Base-by-base conservation (phyloP, 2,113 vertebrate species). In the Montifringilla adamsi region DNA sequence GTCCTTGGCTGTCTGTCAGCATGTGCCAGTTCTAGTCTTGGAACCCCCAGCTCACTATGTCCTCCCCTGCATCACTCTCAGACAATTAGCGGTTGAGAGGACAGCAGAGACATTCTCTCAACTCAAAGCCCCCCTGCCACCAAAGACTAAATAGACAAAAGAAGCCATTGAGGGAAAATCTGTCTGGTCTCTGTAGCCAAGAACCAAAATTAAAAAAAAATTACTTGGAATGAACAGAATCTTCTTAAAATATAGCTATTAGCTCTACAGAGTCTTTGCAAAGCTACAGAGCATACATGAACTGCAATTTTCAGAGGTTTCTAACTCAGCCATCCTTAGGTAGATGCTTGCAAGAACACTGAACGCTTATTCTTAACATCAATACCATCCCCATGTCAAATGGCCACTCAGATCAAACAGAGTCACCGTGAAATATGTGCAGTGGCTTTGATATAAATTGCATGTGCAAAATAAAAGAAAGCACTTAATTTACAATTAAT, bases 161-260 rank as follows among this genome's bases (percentile, higher is more conserved):
- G 72, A 58, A 86, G 26, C 63, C 62, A 89, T 74, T 95, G 84
- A 90, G 13, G 37, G 43, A 72, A 94, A 94, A 90, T 83, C 35
- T 17, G 11, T 86, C 85, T 31, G 33, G 50, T 37, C 64, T 26
- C 46, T 66, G 46, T 87, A 87, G 62, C 23, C 64, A 93, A 93
- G 49, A 73, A 74, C 13, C 9, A 76, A 68, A 87, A 52, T 46
- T 13, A 15, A 23, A 77, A 44, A 66, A 58, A 27, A 50, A 35
- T 6, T 3, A 43, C 46, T 86, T 76, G 59, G 59, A 86, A 86
- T 66, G 35, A 92, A 74, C 31, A 92, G 53, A 84, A 37, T 90
- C 69, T 87, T 78, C 72, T 73, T 50, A 58, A 73, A 81, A 74
- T 69, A 56, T 2, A 87, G 44, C 43, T 72, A 5, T 68, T 50